Evolutionary conservation across 2,797 vertebrate species (phyloP), one percentile per base, ranked within the genome.

Genomic region (Siniperca scherzeri): DNA sequence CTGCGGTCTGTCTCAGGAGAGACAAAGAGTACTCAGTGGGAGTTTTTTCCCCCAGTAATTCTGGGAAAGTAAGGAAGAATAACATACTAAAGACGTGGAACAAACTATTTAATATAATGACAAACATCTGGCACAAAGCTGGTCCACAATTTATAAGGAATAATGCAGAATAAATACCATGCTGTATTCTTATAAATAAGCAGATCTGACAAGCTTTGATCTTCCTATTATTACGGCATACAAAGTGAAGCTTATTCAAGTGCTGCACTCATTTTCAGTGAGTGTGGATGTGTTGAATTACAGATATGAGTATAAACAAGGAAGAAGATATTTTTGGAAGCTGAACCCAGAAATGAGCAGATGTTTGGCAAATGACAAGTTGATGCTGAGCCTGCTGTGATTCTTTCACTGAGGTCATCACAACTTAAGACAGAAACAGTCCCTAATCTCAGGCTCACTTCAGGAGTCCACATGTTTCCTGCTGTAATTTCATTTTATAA

Each of bases 31-130:
- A 7, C 7, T 19, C 48, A 50, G 2, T 50, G 44, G 42, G 42
- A 44, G 12, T 27, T 44, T 44, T 44, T 13, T 13, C 7, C 17
- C 17, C 50, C 50, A 50, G 48, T 19, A 46, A 5, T 46, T 46
- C 4, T 19, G 46, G 4, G 46, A 50, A 50, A 50, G 19, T 0
- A 50, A 50, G 46, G 22, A 55, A 11, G 5, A 61, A 44, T 21
- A 53, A 55, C 9, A 46, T 0, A 46, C 0, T 7, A 5, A 1
- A 46, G 1, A n/a, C 14, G 48, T 56, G 22, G n/a, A 50, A 27
- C 17, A 61, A 56, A 68, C 21, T 1, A 12, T 80, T 71, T 61
- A 77, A 73, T 77, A 25, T 19, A 21, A 52, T 60, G 67, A 71
- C 25, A 71, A 71, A 79, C 30, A 8, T 19, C 38, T 21, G 40